Evolutionary conservation across 2,113 vertebrate species (phyloP).

Genomic region (Notothenia coriiceps): DNA sequence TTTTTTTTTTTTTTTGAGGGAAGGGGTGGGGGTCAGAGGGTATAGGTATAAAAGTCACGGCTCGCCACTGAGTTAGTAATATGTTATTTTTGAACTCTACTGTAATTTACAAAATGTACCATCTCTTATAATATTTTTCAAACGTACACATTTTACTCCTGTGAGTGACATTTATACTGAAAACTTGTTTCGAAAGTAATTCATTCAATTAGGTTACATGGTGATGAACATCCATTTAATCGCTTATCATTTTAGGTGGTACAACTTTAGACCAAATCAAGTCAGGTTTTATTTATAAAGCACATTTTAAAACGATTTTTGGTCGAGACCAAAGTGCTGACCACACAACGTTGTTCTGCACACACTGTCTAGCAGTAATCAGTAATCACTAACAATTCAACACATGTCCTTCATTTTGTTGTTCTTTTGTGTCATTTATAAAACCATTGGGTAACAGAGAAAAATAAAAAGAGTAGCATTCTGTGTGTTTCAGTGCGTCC

Average conservation of each 20-base stretch:
- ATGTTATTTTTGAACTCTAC: no score
- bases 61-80: no score
- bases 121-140: no score
- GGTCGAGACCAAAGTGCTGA: no score
- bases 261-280: constrained; percentile 2
- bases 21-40: no score
- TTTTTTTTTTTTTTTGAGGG: no score
- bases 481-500: constrained; percentile 12
- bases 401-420: neutral
- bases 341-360: constrained; percentile 11
- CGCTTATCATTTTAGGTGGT: neutral
- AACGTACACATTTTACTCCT: neutral
- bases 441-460: neutral
- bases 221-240: neutral
- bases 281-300: no score
- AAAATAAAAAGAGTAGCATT: neutral
- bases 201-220: neutral
- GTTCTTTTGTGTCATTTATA: neutral
- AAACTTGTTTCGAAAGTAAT: neutral
- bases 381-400: no score
- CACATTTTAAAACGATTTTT: no score
- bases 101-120: no score
- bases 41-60: no score
- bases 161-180: neutral
- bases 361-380: no score